Conservation (phyloP, 2,113 vertebrate species). For the Sapajus apella region DNA sequence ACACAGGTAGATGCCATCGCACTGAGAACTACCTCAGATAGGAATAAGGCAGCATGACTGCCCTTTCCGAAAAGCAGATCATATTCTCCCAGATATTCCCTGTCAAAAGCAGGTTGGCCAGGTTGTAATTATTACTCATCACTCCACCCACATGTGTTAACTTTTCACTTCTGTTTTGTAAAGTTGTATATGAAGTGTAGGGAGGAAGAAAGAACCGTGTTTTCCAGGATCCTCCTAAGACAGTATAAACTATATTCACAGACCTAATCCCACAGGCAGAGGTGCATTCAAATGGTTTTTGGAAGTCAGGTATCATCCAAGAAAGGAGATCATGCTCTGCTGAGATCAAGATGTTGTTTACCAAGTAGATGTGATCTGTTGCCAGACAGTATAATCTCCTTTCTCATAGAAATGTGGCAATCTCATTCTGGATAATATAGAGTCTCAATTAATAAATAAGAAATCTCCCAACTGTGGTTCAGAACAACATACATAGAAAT, state of each 20-base stretch:
- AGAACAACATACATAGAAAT: background rate
- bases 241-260: background rate
- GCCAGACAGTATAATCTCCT: background rate
- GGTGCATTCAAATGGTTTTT: background rate
- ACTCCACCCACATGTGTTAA: background rate
- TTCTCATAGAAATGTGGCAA: background rate
- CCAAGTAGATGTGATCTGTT: background rate
- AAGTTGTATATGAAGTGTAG: background rate
- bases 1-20: background rate
- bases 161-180: conserved; percentile 1
- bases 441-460: background rate
- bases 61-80: background rate
- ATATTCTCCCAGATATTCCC: background rate
- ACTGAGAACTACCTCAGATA: background rate
- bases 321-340: background rate
- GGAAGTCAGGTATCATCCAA: background rate
- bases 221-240: background rate
- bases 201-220: background rate
- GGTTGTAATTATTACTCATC: background rate
- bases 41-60: background rate
- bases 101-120: background rate
- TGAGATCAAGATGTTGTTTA: background rate
- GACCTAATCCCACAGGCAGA: background rate
- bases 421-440: background rate
- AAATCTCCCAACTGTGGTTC: background rate